These are phyloP conservation scores for Tinea pellionella DNA, from an alignment of 2,888 invertebrate species.

Conservation along the genomic window DNA sequence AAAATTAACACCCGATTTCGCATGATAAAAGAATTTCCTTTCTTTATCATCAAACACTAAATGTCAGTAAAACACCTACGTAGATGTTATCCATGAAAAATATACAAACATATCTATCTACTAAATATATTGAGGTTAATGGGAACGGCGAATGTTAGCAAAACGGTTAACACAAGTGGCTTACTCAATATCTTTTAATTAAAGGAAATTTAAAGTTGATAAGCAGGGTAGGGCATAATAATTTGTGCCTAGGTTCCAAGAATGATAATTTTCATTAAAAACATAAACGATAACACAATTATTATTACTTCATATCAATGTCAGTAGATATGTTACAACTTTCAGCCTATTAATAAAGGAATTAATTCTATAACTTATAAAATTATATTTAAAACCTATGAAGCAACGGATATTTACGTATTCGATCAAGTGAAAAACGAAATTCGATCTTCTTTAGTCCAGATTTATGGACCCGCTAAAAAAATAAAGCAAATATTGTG, in stretches of 20 bases:
- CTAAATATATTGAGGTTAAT: neutral
- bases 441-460: too few relatives aligned
- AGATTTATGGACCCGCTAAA: too few relatives aligned
- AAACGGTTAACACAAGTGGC: neutral
- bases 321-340: too few relatives aligned
- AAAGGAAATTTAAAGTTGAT: neutral
- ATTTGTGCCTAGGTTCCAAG: neutral
- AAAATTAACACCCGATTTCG: neutral
- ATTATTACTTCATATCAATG: too few relatives aligned
- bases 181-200: slow-evolving; percentile 1
- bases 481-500: too few relatives aligned
- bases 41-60: neutral
- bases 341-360: too few relatives aligned
- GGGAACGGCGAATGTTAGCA: neutral
- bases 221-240: neutral
- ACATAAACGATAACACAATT: neutral
- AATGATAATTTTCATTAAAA: neutral
- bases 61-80: neutral
- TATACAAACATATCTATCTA: neutral
- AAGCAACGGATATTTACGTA: too few relatives aligned
- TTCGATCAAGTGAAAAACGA: too few relatives aligned
- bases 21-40: neutral
- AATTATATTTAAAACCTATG: too few relatives aligned
- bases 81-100: neutral
- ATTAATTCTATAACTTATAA: too few relatives aligned